Evolutionary conservation across 37 sponge, comb jelly and placozoan species (phyloP), one percentile per base, ranked within the genome.

Genomic region (Spongilla lacustris): DNA sequence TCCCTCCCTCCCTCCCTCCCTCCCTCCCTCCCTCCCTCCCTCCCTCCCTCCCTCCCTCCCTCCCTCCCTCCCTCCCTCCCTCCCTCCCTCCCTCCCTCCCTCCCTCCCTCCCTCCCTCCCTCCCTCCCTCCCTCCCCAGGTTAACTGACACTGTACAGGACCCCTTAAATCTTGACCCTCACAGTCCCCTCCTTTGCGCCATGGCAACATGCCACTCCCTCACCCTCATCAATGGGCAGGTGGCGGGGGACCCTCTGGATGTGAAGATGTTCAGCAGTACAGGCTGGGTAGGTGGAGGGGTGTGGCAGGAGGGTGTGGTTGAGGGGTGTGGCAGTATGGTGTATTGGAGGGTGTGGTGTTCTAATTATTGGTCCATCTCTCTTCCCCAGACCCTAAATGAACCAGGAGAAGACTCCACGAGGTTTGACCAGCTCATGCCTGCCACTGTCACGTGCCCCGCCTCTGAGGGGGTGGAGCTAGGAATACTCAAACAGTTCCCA

Each of bases 151-250:
- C n/a, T 11, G 49, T 78, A 36, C 74, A 86, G 36, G 87, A 93
- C 22, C 73, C 74, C 41, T 79, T 37, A n/a, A 1, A n/a, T 0
- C 79, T 91, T n/a, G n/a, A n/a, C 50, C 32, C 79, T 32, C 68
- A 29, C 14, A 36, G 67, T 0, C 87, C 76, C 41, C 85, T 93
- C 24, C 67, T 90, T 31, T 36, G 76, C 26, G 93, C 85, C 34
- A 92, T 98, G 94, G 96, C 96, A 36, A 86, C 91, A 36, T 92
- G 94, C 78, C 98, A 98, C 78, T 89, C 94, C 46, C 82, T 98
- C 26, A 91, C 92, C 12, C 68, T 75, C 38, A 92, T 96, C 50
- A 69, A 92, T 23, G 91, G 90, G 4, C 85, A 87, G 75, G 81
- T 92, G 31, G 66, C 75, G 14, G 98, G 98, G 21, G 98, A 98